Base-by-base conservation (phyloP, 2,888 invertebrate genomes). In the Nephrocerus scutellatus region DNA sequence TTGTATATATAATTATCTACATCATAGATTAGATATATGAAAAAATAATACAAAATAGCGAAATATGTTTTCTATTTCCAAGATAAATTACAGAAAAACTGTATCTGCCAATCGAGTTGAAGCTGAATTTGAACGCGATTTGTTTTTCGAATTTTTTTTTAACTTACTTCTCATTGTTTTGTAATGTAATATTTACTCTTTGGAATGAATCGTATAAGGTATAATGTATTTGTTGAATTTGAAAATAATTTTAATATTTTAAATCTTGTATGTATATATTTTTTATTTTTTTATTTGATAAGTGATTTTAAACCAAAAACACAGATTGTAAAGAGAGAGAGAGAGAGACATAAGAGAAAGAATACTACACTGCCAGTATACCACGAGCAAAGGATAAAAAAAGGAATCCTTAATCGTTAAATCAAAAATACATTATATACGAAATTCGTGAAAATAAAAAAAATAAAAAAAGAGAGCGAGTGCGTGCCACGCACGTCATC, bases 121-220 rank as follows among this genome's bases (percentile, higher is more conserved):
- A n/a, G n/a, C n/a, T 29, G 25, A 22, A 8, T 22, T 22, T 22
- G 22, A 10, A 22, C 7, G 7, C 18, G 22, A 29, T 37, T 32
- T 39, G 35, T 29, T 39, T 36, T 46, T 40, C 26, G 37, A 43
- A 47, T 43, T 38, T 43, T 38, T 44, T 21, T 45, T 52, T 58
- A 24, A 29, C 56, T 52, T 55, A 51, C 47, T 58, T 60, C 36
- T 35, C 37, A 36, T 37, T 33, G 38, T 30, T 45, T 23, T 28
- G 13, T 12, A 26, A 23, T 28, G 35, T 29, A 32, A 36, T 36
- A 36, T 44, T 41, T 33, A 39, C 44, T 46, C 62, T 62, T 63
- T 64, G 65, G 65, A 64, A 64, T 64, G 65, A 64, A 62, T 61
- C 59, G 59, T 59, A 49, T 55, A 50, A n/a, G n/a, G n/a, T n/a